Conservation (phyloP, 2,113 vertebrate genomes). For the Channa argus region DNA sequence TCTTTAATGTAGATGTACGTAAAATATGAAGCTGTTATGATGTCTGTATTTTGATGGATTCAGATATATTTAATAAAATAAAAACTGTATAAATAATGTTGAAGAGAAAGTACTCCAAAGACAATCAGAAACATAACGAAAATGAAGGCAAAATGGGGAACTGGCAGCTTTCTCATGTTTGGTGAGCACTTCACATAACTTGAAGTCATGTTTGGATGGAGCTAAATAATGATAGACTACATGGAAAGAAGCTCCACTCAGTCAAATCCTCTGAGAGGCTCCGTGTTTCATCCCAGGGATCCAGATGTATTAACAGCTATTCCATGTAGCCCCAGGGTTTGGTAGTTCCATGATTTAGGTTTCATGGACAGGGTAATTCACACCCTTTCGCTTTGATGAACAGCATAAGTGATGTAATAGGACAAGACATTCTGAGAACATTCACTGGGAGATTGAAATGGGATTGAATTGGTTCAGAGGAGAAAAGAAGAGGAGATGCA, state of each 20-base stretch:
- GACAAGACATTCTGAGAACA: slow-evolving; percentile 62
- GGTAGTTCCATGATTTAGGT: slow-evolving; percentile 72
- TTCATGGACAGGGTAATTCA: slow-evolving; percentile 75
- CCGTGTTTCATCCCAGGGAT: slow-evolving; percentile 50
- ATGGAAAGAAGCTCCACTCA: slow-evolving; percentile 31
- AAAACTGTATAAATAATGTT: background rate
- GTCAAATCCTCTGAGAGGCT: slow-evolving; percentile 21
- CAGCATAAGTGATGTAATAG: slow-evolving; percentile 75
- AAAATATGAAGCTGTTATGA: background rate
- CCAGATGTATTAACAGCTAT: slow-evolving; percentile 70
- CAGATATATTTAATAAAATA: background rate
- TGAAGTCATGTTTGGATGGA: slow-evolving; percentile 37
- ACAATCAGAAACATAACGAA: background rate
- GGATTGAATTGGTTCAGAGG: slow-evolving; percentile 73
- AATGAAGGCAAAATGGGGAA: slow-evolving; percentile 3
- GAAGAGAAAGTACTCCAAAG: background rate
- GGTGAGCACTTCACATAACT: slow-evolving; percentile 27
- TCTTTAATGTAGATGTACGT: background rate
- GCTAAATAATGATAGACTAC: slow-evolving; percentile 41
- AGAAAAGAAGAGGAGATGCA: slow-evolving; percentile 29
- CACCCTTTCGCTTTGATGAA: slow-evolving; percentile 78
- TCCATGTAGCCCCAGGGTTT: slow-evolving; percentile 61
- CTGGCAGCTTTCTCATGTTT: slow-evolving; percentile 36
- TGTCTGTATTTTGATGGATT: background rate
- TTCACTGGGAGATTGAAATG: slow-evolving; percentile 73